Base-by-base conservation (phyloP, 2,797 vertebrate species). In the Podargus strigoides region DNA sequence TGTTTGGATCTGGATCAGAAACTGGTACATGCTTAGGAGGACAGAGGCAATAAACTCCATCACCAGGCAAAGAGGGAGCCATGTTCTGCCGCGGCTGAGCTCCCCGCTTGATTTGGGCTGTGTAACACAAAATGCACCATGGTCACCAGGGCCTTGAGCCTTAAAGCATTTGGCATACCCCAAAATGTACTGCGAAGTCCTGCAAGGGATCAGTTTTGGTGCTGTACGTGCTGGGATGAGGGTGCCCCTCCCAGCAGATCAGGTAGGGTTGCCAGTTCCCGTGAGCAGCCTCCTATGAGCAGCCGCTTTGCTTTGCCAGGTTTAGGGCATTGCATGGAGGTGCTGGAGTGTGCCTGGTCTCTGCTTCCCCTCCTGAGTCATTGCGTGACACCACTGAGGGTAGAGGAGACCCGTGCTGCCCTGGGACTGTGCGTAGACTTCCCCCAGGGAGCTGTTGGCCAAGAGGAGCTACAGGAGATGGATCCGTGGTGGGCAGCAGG, bases 1-100 rank as follows among this genome's bases (percentile, higher is more conserved):
- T 44, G 47, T 87, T 88, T 94, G 83, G 95, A 86, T 76, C 37
- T 91, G 67, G 56, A 88, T 84, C 91, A 95, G 94, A 76, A 95
- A 44, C 47, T 32, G 44, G 52, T 81, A 83, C 66, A 85, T 85
- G 89, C 92, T 94, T 85, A 78, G 81, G 62, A 92, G 86, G 89
- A 85, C 73, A 60, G 41, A 81, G 44, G 80, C 76, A 79, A 39
- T 91, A 86, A 82, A 92, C 90, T 77, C 73, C 59, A 74, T 39
- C 41, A 7, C 11, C 59, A 59, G 77, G 76, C 24, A 21, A 69
- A 92, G 34, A 69, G 39, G 77, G 83, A 94, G 69, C 82, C 55
- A 2, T 13, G 70, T 88, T 88, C 39, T 85, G 49, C 84, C 0
- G 5, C 92, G 80, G 75, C 75, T 34, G 64, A 86, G 55, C 59